Evolutionary conservation across 2,888 invertebrate species (phyloP), one percentile per base, ranked within the genome.

Genomic region (Macrosiphum euphorbiae): DNA sequence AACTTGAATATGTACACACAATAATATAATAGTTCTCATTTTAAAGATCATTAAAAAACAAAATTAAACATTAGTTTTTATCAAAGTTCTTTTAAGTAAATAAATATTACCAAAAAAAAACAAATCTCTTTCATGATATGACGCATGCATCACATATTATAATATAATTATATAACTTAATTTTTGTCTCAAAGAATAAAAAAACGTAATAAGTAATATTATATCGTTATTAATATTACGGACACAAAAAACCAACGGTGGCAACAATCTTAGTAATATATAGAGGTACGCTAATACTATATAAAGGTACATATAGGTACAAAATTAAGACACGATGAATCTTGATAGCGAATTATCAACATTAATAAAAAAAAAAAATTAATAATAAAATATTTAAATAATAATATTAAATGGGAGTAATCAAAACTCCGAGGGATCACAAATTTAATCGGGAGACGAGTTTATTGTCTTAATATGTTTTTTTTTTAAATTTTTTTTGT

Each of bases 51-150:
- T 92, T 78, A 20, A 50, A 88, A 88, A 92, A 88, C 61, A 50
- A 88, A 52, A 52, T 88, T 24, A 50, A 88, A 92, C 52, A 26
- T 92, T 67, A 84, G 55, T 84, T 41, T 84, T 41, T 84, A 92
- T 88, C 41, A 92, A 88, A 88, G 50, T 92, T 67, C 41, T 88
- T 41, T 52, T 92, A 92, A 55, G 47, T 61, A 52, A 88, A 92
- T 67, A 35, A 84, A 84, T 44, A 85, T 91, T 91, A 20, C 10
- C 7, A 67, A 86, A 78, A 92, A 61, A 92, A 86, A n/a, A 92
- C 86, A 92, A 78, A 86, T 44, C 67, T 87, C 28, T 52, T 61
- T 67, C 20, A 55, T 52, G 16, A 55, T 55, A 67, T 88, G 41
- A 78, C 52, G 67, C 78, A 20, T 90, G 90, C 26, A 55, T 78